Evolutionary conservation across 2,113 vertebrate genomes (phyloP).

Genomic region (Oryzias woworae): DNA sequence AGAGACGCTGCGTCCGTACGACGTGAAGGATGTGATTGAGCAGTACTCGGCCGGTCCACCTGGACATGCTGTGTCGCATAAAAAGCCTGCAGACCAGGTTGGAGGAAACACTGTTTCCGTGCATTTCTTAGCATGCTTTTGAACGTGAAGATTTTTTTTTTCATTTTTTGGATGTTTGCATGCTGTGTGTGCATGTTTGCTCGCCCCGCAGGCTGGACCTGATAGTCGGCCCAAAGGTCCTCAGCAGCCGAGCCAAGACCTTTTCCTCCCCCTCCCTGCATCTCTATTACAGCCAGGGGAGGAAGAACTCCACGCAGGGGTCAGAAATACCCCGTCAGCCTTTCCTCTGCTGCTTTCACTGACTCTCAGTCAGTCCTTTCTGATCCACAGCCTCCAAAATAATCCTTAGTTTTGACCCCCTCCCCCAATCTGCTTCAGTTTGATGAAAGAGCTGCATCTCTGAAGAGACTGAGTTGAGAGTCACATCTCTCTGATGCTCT

Average conservation of each 20-base stretch:
- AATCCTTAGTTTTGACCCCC: too few species aligned
- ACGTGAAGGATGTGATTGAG: conserved; percentile 98
- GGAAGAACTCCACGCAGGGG: conserved; percentile 71
- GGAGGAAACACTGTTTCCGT: conserved; percentile 22
- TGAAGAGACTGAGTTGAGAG: too few species aligned
- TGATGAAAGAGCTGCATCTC: too few species aligned
- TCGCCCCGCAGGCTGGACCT: conserved; percentile 66
- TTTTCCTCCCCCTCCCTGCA: conserved; percentile 69
- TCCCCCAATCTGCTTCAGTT: too few species aligned
- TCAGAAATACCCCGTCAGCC: conserved; percentile 44
- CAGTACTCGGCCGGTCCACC: conserved; percentile 96
- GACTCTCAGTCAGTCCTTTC: conserved; percentile 22
- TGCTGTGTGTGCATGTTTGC: conserved; percentile 41
- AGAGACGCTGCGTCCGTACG: conserved; percentile 93
- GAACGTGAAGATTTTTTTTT: background rate
- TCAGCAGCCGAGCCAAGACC: conserved; percentile 63
- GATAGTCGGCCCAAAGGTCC: conserved; percentile 67
- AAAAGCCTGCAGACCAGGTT: conserved; percentile 96
- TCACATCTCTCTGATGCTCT: background rate
- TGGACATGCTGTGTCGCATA: conserved; percentile 97
- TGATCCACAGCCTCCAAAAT: background rate
- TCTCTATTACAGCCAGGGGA: conserved; percentile 67
- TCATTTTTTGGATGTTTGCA: background rate
- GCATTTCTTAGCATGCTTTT: background rate
- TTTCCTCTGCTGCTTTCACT: background rate